A percentile compares a stretch with the other conserved stretches of the same genome.
Evolutionary conservation across 2,888 invertebrate species (phyloP).

Genomic region (Drosophila melanosoma): DNA sequence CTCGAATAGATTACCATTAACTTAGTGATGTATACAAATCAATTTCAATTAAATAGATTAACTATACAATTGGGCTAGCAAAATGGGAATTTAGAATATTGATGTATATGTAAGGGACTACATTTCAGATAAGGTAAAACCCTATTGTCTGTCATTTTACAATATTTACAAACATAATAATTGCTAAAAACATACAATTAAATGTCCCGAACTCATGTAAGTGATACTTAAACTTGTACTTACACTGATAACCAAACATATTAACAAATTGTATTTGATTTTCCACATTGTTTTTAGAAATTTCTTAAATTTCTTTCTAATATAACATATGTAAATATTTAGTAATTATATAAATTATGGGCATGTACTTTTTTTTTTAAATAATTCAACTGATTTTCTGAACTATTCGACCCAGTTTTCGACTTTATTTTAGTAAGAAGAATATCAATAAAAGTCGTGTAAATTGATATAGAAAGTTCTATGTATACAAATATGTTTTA

Average conservation of each 20-base stretch:
- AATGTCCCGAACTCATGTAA: conserved; percentile 43
- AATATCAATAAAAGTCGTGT: conserved; percentile 51
- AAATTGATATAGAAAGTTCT: conserved; percentile 67
- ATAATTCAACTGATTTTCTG: conserved; percentile 34
- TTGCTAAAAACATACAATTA: conserved; percentile 59
- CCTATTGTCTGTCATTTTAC: conserved; percentile 57
- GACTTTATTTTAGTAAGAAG: conserved; percentile 39
- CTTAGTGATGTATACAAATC: conserved; percentile 51
- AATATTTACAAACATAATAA: conserved; percentile 73
- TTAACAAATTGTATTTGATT: conserved; percentile 40
- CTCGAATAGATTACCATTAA: conserved; percentile 43
- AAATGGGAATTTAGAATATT: conserved; percentile 34
- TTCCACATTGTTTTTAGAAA: conserved; percentile 29
- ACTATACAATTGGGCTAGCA: conserved; percentile 64
- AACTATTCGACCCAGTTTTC: conserved; percentile 17
- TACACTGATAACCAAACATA: conserved; percentile 42
- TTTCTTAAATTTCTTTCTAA: conserved; percentile 10
- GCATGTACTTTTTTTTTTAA: conserved; percentile 20
- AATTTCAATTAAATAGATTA: conserved; percentile 57
- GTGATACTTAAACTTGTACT: conserved; percentile 54
- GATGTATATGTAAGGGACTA: conserved; percentile 8
- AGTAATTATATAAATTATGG: conserved; percentile 26
- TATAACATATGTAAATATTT: conserved; percentile 30
- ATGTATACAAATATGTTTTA: conserved; percentile 35
- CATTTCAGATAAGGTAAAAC: conserved; percentile 28